Base-by-base conservation (phyloP, 2,113 vertebrate genomes). In the Chloropsis hardwickii region DNA sequence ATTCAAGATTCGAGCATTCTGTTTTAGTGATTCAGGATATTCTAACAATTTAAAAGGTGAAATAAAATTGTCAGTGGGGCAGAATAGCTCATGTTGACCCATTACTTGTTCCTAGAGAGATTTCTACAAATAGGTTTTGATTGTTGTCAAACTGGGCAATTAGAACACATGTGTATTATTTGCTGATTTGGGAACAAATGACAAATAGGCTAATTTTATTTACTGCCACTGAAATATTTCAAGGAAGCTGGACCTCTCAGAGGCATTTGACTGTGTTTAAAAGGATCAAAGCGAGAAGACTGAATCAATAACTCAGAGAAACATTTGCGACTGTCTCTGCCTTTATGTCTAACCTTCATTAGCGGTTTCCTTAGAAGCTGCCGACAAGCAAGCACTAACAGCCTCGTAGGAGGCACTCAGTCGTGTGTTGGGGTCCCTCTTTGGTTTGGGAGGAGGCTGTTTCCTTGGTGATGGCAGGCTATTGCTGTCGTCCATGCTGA, bases 381-480 rank as follows among this genome's bases (percentile, higher is more conserved):
- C 98, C 20, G 98, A 98, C 90, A 99, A 97, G 77, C 99, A 99
- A 48, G 99, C 99, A 25, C 99, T 99, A 83, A 99, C 99, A 7
- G 98, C 99, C 97, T 99, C 99, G 9, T 99, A 99, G 0, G 99
- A 99, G 62, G 99, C 99, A 20, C 99, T 99, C 95, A 99, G 98
- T 81, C 99, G 97, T 10, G 99, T 99, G 97, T 98, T 99, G 54
- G 99, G 99, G 97, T 99, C 99, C 97, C 99, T 98, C 98, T 99
- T 99, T 89, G 99, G 99, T 96, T 99, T 99, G 62, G 99, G 99
- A 40, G 99, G 99, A 97, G 99, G 99, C 93, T 99, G 99, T 98
- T 99, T 99, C 96, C 99, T 97, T 94, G 99, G 99, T 19, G 99
- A 99, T 7, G 98, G 98, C 71, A 99, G 98, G 92, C 97, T 92